Conservation (phyloP, 2,113 vertebrate species). For the Cyprinodon brontotheroides region DNA sequence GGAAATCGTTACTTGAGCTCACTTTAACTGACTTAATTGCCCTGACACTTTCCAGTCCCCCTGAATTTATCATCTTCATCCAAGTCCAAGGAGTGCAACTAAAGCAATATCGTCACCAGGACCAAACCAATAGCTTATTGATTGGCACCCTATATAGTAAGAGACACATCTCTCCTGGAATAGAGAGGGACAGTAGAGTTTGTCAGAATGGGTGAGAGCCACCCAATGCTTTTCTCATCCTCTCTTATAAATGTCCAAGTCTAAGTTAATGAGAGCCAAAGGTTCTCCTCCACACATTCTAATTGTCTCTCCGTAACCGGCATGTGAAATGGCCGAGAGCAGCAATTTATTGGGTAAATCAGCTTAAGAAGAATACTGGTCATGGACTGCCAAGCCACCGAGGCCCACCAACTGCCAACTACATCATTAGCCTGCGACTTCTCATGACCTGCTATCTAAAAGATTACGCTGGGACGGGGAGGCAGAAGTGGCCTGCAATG, state of each 20-base stretch:
- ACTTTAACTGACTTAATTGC: slow-evolving; percentile 83
- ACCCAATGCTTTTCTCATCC: slow-evolving; percentile 43
- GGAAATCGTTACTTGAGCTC: slow-evolving; percentile 70
- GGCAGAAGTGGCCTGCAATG: slow-evolving; percentile 25
- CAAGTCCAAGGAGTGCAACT: slow-evolving; percentile 69
- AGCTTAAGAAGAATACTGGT: slow-evolving; percentile 63
- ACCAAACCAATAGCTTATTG: slow-evolving; percentile 68
- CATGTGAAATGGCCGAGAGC: slow-evolving; percentile 62
- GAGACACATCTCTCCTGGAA: slow-evolving; percentile 61
- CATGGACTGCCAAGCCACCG: slow-evolving; percentile 66
- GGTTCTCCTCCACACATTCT: slow-evolving; percentile 65
- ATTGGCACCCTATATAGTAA: slow-evolving; percentile 60
- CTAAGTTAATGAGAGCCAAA: slow-evolving; percentile 76
- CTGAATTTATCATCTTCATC: slow-evolving; percentile 78
- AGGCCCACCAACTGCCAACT: slow-evolving; percentile 59
- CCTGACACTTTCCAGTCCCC: slow-evolving; percentile 66
- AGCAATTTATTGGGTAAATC: slow-evolving; percentile 76
- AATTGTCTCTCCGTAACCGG: slow-evolving; percentile 72
- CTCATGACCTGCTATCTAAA: slow-evolving; percentile 58
- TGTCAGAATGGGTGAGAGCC: slow-evolving; percentile 28
- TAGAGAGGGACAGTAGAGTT: slow-evolving; percentile 57
- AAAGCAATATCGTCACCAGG: slow-evolving; percentile 74
- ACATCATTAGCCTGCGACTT: slow-evolving; percentile 65
- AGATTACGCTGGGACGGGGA: slow-evolving; percentile 32
- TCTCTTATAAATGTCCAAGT: slow-evolving; percentile 51